Evolutionary conservation across 2,797 vertebrate genomes (phyloP).

Genomic region (Acrossocheilus wenchowensis): DNA sequence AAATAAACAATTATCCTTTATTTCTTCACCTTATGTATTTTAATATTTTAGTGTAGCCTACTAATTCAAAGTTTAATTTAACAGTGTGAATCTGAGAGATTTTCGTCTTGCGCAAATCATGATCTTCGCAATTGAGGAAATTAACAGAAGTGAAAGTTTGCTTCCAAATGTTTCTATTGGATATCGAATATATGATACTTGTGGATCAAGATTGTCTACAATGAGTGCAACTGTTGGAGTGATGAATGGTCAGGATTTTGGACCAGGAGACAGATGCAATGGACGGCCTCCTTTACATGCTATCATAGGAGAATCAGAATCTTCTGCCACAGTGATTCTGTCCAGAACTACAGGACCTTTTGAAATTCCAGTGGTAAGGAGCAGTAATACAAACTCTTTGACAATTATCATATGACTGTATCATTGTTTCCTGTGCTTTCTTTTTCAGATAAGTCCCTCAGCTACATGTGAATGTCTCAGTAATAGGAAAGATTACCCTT

Average conservation of each 20-base stretch:
- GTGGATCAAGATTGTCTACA: conserved; percentile 56
- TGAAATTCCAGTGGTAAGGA: conserved; percentile 44
- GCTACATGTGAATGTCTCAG: conserved; percentile 73
- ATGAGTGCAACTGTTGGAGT: conserved; percentile 61
- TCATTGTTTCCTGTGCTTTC: neutral
- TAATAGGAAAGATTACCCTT: conserved; percentile 70
- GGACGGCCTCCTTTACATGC: conserved; percentile 43
- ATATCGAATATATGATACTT: conserved; percentile 63
- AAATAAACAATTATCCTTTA: neutral
- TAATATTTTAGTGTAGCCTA: neutral
- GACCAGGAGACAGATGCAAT: neutral
- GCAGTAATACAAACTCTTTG: neutral
- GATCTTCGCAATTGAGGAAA: conserved; percentile 65
- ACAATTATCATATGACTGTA: neutral
- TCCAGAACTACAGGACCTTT: conserved; percentile 56
- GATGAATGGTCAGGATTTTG: conserved; percentile 54
- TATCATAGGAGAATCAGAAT: conserved; percentile 58
- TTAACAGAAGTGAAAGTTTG: conserved; percentile 58
- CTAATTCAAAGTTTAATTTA: neutral
- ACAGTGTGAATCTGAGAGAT: conserved; percentile 60
- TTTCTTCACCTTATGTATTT: neutral
- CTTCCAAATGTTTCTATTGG: conserved; percentile 63
- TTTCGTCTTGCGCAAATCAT: conserved; percentile 63
- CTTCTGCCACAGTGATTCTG: conserved; percentile 55
- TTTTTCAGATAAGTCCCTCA: conserved; percentile 75